phyloP scores from a whole-genome alignment of 53 echinoderm and acorn worm species.

The Patiria pectinifera region DNA sequence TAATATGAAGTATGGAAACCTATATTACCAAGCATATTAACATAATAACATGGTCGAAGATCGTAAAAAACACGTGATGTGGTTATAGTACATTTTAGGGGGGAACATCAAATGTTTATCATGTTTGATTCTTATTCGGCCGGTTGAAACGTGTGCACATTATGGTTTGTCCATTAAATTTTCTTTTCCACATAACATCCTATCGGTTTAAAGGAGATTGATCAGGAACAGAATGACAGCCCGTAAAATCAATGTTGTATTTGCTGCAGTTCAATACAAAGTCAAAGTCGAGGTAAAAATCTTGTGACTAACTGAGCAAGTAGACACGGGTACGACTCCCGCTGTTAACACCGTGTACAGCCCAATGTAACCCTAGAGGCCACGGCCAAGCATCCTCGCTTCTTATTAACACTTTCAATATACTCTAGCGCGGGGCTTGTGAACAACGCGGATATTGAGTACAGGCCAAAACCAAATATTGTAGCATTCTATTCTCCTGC shows the following conservation, averaged over 20 bases:
- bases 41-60: no score
- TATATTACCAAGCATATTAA: no score
- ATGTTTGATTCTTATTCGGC: no score
- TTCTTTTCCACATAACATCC: no score
- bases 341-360: constrained; percentile 15
- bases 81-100: no score
- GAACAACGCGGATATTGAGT: not conserved
- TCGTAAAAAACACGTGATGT: no score
- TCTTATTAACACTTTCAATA: constrained; percentile 53
- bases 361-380: not conserved
- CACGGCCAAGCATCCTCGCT: not conserved
- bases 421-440: not conserved
- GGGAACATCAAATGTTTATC: no score
- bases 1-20: no score
- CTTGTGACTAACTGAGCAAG: not conserved
- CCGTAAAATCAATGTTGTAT: not conserved
- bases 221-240: not conserved
- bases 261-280: not conserved
- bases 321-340: not conserved
- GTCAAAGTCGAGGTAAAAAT: not conserved
- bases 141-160: no score
- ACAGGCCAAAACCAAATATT: constrained; percentile 23
- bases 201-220: no score
- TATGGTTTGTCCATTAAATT: no score
- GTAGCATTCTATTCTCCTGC: not conserved